Base-by-base conservation (phyloP, 2,113 vertebrate species). In the Hippocampus barbouri region DNA sequence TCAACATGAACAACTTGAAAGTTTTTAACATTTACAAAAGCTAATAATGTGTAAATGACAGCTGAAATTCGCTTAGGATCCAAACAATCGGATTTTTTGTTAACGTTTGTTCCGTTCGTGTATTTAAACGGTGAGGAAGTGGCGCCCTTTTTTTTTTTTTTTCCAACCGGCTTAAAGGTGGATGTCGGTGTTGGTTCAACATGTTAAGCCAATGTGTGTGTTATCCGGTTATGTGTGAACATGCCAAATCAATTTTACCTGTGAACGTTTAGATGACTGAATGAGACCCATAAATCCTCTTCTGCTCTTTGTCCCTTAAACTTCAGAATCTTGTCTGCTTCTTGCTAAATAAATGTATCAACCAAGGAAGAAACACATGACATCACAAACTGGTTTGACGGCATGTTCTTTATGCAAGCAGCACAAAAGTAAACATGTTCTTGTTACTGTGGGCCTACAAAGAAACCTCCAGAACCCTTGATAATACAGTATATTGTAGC, bases 231-330 rank as follows among this genome's bases (percentile, higher is more conserved):
- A 21, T 12, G 27, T 23, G 38, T 40, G 38, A 64, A 23, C 62
- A 43, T 43, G 8, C 8, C 60, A 18, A 64, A 40, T 63, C 8
- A 64, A 41, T 2, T 14, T 68, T 73, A 89, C 87, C 87, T 89
- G 84, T 23, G 84, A 76, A 68, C 40, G n/a, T 11, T 8, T 4
- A 25, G 77, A 62, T 21, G 75, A 79, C 30, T 2, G 30, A 5
- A 14, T 1, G 56, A 75, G 81, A 54, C 87, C 87, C 87, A 89
- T 88, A 21, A 8, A 5, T 64, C 64, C 69, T 69, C 69, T 73
- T 65, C 20, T 54, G 5, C 10, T 38, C 8, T 60, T 59, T 30
- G 2, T 51, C 40, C 41, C 34, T 25, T 7, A 41, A 15, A 2
- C 15, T 1, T 14, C 11, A 61, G 12, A 45, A 25, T 47, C 64